These are phyloP conservation scores for Caenorhabditis angaria DNA, from an alignment of 2,888 invertebrate genomes.

Conservation along the genomic window DNA sequence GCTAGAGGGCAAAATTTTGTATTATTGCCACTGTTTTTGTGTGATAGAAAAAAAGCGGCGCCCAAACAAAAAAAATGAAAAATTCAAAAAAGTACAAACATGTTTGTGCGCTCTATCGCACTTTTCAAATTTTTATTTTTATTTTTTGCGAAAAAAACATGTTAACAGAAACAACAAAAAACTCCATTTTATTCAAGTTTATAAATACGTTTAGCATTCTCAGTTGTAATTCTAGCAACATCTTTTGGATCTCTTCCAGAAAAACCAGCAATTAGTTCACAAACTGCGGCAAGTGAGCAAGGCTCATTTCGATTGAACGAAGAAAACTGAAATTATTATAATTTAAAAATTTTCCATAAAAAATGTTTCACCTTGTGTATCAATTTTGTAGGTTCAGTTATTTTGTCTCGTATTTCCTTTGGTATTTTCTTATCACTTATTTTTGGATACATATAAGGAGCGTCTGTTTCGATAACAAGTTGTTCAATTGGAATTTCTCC, in stretches of 20 bases:
- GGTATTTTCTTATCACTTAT: slow-evolving; percentile 87
- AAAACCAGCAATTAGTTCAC: slow-evolving; percentile 80
- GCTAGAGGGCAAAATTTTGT: not conserved
- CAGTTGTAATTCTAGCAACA: slow-evolving; percentile 61
- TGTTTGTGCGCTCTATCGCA: slow-evolving; percentile 1
- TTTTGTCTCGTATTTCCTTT: slow-evolving; percentile 84
- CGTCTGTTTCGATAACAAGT: slow-evolving; percentile 89
- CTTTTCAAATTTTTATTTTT: not conserved
- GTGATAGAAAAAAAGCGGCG: not conserved
- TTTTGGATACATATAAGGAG: slow-evolving; percentile 96
- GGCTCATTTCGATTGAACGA: slow-evolving; percentile 83
- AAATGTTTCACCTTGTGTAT: slow-evolving; percentile 42
- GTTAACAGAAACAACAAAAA: not conserved
- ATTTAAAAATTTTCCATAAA: not conserved
- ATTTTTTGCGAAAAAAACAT: not conserved
- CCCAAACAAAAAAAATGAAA: slow-evolving; percentile 1
- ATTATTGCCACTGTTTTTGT: too few relatives aligned
- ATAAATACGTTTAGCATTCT: slow-evolving; percentile 63
- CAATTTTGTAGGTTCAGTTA: slow-evolving; percentile 52
- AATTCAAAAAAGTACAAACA: not conserved
- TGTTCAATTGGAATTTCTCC: slow-evolving; percentile 83
- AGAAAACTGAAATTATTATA: slow-evolving; percentile 33
- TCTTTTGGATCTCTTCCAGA: slow-evolving; percentile 46
- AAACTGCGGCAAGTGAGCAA: slow-evolving; percentile 88
- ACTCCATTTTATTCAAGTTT: slow-evolving; percentile 39